phyloP scores from a whole-genome alignment of 1,140 invertebrate genomes.

The Armadillidium nasatum region DNA sequence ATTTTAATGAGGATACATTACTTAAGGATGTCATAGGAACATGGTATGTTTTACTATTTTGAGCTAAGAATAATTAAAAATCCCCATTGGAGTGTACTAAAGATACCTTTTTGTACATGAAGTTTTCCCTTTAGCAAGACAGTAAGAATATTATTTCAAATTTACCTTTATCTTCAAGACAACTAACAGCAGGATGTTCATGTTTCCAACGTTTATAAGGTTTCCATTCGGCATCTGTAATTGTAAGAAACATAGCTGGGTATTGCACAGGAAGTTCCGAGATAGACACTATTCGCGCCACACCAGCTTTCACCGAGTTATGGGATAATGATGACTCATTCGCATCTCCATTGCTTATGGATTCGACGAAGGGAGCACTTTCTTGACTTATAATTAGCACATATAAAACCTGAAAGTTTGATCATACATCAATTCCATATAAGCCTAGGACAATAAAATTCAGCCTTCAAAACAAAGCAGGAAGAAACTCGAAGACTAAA shows the following conservation, averaged over 20 bases:
- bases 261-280: slow-evolving; percentile 39
- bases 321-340: background rate
- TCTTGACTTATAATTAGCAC: slow-evolving; percentile 1
- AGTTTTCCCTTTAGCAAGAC: too few species aligned
- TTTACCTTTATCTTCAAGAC: background rate
- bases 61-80: too few species aligned
- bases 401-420: background rate
- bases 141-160: background rate
- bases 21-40: too few species aligned
- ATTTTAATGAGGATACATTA: too few species aligned
- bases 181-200: slow-evolving; percentile 4
- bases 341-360: background rate
- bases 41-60: too few species aligned
- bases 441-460: too few species aligned
- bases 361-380: background rate
- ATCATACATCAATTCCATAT: too few species aligned
- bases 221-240: slow-evolving; percentile 39
- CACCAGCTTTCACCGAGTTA: background rate
- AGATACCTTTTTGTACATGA: too few species aligned
- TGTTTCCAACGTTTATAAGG: slow-evolving; percentile 43
- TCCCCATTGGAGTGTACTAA: too few species aligned
- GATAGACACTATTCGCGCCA: slow-evolving; percentile 31
- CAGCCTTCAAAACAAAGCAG: too few species aligned
- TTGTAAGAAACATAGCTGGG: slow-evolving; percentile 28
- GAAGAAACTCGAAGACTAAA: too few species aligned